phyloP scores from a whole-genome alignment of 2,888 invertebrate genomes.

The Pilophorus perplexus region DNA sequence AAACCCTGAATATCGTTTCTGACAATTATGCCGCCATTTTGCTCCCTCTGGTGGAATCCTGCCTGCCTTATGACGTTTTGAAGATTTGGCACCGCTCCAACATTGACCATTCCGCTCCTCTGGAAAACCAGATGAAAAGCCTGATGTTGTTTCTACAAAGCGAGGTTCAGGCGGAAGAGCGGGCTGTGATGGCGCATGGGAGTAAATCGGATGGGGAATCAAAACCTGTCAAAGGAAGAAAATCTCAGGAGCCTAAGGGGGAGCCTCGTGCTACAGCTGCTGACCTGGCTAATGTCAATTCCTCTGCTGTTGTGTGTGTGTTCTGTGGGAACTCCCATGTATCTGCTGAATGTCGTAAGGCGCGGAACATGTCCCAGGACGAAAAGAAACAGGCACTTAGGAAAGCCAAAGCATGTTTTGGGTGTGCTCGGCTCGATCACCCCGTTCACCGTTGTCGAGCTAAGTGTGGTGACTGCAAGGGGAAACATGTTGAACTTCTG shows the following conservation, averaged over 20 bases:
- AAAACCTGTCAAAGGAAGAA: too few relatives aligned
- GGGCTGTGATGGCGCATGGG: too few relatives aligned
- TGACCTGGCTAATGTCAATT: neutral
- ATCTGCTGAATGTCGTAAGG: neutral
- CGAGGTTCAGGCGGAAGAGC: too few relatives aligned
- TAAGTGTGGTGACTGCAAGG: neutral
- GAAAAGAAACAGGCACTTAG: neutral
- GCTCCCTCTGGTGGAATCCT: neutral
- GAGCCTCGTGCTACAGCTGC: neutral
- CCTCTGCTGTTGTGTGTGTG: neutral
- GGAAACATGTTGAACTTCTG: neutral
- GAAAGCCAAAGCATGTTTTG: neutral
- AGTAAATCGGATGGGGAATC: too few relatives aligned
- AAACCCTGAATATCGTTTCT: neutral
- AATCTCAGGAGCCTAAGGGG: neutral
- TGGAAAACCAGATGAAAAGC: too few relatives aligned
- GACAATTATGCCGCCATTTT: neutral
- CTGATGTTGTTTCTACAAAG: too few relatives aligned
- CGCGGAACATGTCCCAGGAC: neutral
- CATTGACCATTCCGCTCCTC: too few relatives aligned
- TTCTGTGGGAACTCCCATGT: slow-evolving; percentile 4
- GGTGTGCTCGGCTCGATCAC: neutral
- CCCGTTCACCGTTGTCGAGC: neutral
- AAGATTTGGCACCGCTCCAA: too few relatives aligned
- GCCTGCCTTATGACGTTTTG: neutral